phyloP scores from a whole-genome alignment of 2,113 vertebrate species.

The Pan troglodytes region DNA sequence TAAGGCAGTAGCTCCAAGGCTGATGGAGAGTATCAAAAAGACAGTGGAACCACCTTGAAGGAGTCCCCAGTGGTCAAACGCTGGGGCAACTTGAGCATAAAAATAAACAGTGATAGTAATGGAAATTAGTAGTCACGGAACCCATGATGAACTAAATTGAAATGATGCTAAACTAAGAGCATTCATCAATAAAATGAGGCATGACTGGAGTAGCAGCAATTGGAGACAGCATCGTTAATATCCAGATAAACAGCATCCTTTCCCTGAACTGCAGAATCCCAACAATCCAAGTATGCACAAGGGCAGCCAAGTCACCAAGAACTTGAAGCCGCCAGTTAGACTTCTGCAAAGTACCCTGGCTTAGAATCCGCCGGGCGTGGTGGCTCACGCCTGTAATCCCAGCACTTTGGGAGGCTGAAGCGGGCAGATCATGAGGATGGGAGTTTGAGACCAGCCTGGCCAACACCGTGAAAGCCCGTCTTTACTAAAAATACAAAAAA shows the following conservation, averaged over 20 bases:
- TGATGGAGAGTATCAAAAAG: neutral
- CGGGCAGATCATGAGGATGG: too few relatives aligned
- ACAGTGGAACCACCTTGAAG: neutral
- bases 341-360: fast-evolving
- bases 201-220: neutral
- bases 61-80: neutral
- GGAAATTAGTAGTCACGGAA: neutral
- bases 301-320: neutral
- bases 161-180: neutral
- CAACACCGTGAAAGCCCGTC: too few relatives aligned
- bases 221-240: neutral
- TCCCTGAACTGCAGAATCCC: neutral
- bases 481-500: too few relatives aligned
- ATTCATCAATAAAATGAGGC: neutral
- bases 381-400: too few relatives aligned
- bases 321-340: neutral
- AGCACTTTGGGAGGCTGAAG: too few relatives aligned
- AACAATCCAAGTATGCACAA: neutral
- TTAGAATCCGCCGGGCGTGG: neutral
- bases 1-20: neutral
- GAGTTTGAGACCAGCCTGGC: too few relatives aligned
- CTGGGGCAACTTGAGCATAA: neutral
- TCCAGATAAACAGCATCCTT: neutral
- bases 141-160: neutral
- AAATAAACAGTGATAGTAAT: neutral